Base-by-base conservation (phyloP, 2,113 vertebrate species). In the Callopanchax toddi region DNA sequence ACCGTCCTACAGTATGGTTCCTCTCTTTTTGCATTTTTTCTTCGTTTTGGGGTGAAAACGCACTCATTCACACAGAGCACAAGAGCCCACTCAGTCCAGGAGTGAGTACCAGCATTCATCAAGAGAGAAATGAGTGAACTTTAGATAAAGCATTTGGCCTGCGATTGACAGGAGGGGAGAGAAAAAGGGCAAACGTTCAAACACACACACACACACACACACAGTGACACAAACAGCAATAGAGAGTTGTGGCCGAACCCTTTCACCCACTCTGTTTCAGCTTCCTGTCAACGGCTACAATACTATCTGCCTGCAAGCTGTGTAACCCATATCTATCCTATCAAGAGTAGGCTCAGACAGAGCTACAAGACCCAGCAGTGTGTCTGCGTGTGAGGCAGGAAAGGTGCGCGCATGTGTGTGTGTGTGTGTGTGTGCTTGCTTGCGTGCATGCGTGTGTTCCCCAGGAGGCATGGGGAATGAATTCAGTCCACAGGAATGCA, bases 401-500 rank as follows among this genome's bases (percentile, higher is more conserved):
- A n/a, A n/a, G n/a, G n/a, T n/a, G n/a, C n/a, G n/a, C n/a, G n/a
- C n/a, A n/a, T 32, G 65, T 17, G 48, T 13, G 52, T 43, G 58
- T 21, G 11, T 7, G 50, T 12, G 52, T 32, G 53, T 54, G 60
- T 12, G 37, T 48, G 25, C 23, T 54, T 20, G 60, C 54, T 15
- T 29, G 53, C 60, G 62, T 43, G 54, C 26, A 3, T 3, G 52
- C 71, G 50, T 58, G 55, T 60, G 39, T 61, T 71, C 57, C 77
- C 84, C 82, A 86, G 67, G 66, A 89, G 84, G 68, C 60, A 74
- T 60, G 44, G 55, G 61, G 60, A 67, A 79, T 91, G 85, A 90
- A 88, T 89, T 91, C 91, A 89, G 82, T 79, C 79, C 68, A 69
- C 56, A 90, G 84, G 88, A 92, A 93, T 90, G 86, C 82, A 85